phyloP scores from a whole-genome alignment of 2,888 invertebrate species.

The Phalera bucephala region DNA sequence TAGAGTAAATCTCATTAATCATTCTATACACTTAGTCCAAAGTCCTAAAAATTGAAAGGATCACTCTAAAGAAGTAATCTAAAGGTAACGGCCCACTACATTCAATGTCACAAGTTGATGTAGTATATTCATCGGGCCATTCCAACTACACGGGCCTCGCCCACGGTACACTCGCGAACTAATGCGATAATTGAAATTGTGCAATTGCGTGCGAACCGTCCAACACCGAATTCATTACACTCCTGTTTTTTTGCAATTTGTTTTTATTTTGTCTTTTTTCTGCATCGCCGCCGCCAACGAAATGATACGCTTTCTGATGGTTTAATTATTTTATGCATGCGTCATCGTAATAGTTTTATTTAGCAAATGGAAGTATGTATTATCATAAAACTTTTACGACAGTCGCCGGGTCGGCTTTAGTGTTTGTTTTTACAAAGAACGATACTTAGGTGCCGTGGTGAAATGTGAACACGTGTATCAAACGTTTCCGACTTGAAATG shows the following conservation, averaged over 20 bases:
- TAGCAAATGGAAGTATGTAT: slow-evolving; percentile 40
- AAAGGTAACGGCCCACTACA: no score
- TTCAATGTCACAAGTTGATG: no score
- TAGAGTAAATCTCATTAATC: no score
- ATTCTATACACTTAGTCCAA: no score
- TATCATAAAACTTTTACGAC: slow-evolving; percentile 26
- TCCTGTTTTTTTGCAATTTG: slow-evolving; percentile 67
- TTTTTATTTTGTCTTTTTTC: slow-evolving; percentile 49
- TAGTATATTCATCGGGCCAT: slow-evolving; percentile 55
- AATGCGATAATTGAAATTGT: slow-evolving; percentile 84
- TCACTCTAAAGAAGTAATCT: no score
- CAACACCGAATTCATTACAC: slow-evolving; percentile 76
- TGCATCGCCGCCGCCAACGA: slow-evolving; percentile 49
- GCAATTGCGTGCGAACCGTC: slow-evolving; percentile 81
- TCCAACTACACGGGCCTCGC: slow-evolving; percentile 38
- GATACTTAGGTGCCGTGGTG: no score
- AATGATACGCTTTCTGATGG: slow-evolving; percentile 64
- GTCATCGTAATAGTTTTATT: slow-evolving; percentile 39
- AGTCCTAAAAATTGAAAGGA: no score
- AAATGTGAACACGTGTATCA: no score
- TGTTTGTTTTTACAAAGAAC: neutral
- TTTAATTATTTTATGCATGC: slow-evolving; percentile 65
- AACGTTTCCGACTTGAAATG: neutral
- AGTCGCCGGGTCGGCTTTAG: neutral
- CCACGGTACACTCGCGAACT: slow-evolving; percentile 61